phyloP scores from a whole-genome alignment of 2,797 vertebrate species.

The Etheostoma nigrum region DNA sequence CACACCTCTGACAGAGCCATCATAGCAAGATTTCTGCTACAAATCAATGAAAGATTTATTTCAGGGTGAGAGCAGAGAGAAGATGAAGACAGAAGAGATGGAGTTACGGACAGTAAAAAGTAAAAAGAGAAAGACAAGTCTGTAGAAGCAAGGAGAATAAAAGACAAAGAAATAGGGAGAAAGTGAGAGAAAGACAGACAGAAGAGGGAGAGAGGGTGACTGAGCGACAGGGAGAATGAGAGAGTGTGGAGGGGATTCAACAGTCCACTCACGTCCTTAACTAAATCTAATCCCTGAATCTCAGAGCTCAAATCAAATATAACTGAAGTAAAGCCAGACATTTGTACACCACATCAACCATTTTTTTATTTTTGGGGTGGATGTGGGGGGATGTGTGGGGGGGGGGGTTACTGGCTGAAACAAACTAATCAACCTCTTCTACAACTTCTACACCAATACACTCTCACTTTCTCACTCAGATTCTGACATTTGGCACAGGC shows the following conservation, averaged over 20 bases:
- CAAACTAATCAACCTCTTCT: constrained; percentile 39
- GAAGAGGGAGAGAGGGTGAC: constrained; percentile 19
- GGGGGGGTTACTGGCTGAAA: constrained; percentile 4
- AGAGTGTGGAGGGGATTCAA: constrained; percentile 39
- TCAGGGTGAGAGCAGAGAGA: background rate
- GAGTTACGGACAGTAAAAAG: background rate
- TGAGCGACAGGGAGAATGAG: constrained; percentile 20
- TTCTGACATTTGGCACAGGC: background rate
- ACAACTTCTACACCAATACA: constrained; percentile 22
- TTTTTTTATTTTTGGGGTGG: no score
- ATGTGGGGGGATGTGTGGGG: no score
- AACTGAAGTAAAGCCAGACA: constrained; percentile 65
- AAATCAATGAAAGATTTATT: constrained; percentile 49
- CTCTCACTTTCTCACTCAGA: constrained; percentile 8
- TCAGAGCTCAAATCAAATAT: constrained; percentile 67
- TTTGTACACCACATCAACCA: constrained; percentile 49
- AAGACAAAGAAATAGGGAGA: constrained; percentile 7
- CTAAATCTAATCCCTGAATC: constrained; percentile 62
- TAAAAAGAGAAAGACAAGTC: background rate
- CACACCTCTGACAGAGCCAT: constrained; percentile 2
- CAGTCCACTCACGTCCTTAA: constrained; percentile 59
- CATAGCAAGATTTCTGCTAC: constrained; percentile 24
- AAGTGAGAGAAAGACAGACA: constrained; percentile 9
- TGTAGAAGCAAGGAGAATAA: constrained; percentile 18
- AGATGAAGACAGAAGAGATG: background rate